Evolutionary conservation across 2,888 invertebrate species (phyloP), one percentile per base, ranked within the genome.

Genomic region (Cylloceria caligata): DNA sequence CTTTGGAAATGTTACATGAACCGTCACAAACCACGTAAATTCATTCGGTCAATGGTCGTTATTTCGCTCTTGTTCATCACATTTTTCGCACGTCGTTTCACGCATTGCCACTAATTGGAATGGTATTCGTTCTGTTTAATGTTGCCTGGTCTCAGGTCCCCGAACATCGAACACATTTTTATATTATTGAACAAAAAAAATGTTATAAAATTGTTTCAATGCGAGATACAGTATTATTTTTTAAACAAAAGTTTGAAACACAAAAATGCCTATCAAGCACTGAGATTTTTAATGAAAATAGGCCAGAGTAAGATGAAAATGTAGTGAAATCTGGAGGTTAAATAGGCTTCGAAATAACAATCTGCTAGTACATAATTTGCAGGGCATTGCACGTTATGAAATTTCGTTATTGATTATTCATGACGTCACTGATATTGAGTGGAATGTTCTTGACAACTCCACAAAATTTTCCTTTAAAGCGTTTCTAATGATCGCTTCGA

Each of bases 1-100:
- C 78, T 78, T 74, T 74, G 77, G 77, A 74, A 78, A 74, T 60
- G 78, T 68, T 69, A 39, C 69, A 73, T 73, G 62, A 62, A 77
- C 45, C 67, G 57, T 73, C 45, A 34, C 21, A 7, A 4, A 2
- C 4, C n/a, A 16, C 57, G n/a, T n/a, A 34, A 34, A 57, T 57
- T 57, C n/a, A 34, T 57, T 34, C 57, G 16, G 2, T 34, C 16
- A 34, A 57, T 21, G 39, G 39, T 3, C 11, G 39, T 62, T 39
- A 21, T 62, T 39, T 39, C 19, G 39, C 62, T 11, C 39, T 21
- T 7, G 16, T 57, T 34, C 57, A n/a, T 7, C 27, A 27, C 2
- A 4, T 55, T 55, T n/a, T 55, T 30, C 55, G 27, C 27, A n/a
- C n/a, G 3, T 55, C 27, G 55, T 27, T 27, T 55, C 55, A 0